Evolutionary conservation across 2,113 vertebrate genomes (phyloP), one percentile per base, ranked within the genome.

Genomic region (Merops nubicus): DNA sequence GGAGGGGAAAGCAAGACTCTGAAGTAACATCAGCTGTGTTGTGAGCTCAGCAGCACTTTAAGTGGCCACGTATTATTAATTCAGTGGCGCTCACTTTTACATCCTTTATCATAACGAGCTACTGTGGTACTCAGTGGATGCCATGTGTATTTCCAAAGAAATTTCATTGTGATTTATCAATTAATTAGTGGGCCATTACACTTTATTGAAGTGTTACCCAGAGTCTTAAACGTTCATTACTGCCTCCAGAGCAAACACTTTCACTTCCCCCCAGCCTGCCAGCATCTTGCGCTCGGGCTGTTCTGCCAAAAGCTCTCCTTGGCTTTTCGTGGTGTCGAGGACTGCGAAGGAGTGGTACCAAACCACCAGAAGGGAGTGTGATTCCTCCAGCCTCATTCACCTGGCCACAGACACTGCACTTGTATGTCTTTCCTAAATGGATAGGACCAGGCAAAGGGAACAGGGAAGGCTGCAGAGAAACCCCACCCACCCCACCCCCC

Each of bases 11-110:
- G 48, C 29, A 54, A 85, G 43, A 38, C 47, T 74, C 73, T 59
- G 42, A 63, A 69, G n/a, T 43, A 89, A 31, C 80, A 69, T 16
- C 68, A 79, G 67, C 62, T 7, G 1, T 68, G 13, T 22, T 64
- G 69, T 4, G 6, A 64, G 69, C 90, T 75, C 67, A 83, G 68
- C 42, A 87, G 51, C 33, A 47, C 81, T 89, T 94, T 59, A 33
- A 62, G 75, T 60, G 34, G 77, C 86, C 33, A 13, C 75, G n/a
- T 38, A 60, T 75, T 93, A 92, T 75, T 65, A 92, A 95, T 83
- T 70, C 72, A 89, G 7, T 14, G 56, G 28, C 38, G 56, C 42
- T 86, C 57, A 63, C 63, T 68, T 18, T 75, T 36, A 40, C 53
- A 73, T 81, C n/a, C 28, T 45, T 93, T 85, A 72, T 56, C 60